These are phyloP conservation scores for Echinarachnius parma DNA, from an alignment of 53 echinoderm and acorn worm species.

Conservation along the genomic window DNA sequence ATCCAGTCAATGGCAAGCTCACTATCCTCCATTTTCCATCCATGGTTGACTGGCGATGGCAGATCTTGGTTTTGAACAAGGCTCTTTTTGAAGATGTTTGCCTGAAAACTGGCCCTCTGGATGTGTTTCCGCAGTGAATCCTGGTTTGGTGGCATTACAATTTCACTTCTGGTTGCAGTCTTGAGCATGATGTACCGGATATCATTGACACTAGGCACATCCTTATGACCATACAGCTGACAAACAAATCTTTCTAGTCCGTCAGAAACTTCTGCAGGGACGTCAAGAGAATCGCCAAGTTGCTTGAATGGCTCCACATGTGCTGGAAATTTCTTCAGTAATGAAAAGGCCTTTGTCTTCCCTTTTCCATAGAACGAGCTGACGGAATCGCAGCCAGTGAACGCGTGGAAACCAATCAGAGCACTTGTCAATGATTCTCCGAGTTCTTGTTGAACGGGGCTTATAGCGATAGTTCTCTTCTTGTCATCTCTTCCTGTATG, in stretches of 20 bases:
- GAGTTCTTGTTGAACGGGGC: no score
- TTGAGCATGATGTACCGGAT: conserved; percentile 31
- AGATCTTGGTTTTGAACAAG: no score
- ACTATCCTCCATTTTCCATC: conserved; percentile 43
- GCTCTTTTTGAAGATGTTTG: no score
- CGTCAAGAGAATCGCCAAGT: no score
- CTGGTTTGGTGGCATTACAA: conserved; percentile 44
- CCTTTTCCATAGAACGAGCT: conserved; percentile 54
- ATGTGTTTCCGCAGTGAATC: conserved; percentile 45
- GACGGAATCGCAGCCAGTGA: conserved; percentile 47
- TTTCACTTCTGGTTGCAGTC: conserved; percentile 33
- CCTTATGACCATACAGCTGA: conserved; percentile 19
- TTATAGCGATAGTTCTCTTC: conserved; percentile 33
- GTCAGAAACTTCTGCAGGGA: conserved; percentile 3
- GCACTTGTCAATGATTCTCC: no score
- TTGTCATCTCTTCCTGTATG: conserved; percentile 51
- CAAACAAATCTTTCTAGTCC: conserved; percentile 23
- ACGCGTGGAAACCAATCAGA: conserved; percentile 22
- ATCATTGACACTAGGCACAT: conserved; percentile 26
- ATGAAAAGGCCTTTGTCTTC: conserved; percentile 21
- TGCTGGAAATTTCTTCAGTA: neutral
- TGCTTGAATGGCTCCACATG: conserved; percentile 20
- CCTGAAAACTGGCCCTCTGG: conserved; percentile 34
- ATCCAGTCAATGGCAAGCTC: conserved; percentile 44
- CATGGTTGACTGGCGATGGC: no score